Conservation (phyloP, 2,113 vertebrate species). For the Ptilorrhoa leucosticta region DNA sequence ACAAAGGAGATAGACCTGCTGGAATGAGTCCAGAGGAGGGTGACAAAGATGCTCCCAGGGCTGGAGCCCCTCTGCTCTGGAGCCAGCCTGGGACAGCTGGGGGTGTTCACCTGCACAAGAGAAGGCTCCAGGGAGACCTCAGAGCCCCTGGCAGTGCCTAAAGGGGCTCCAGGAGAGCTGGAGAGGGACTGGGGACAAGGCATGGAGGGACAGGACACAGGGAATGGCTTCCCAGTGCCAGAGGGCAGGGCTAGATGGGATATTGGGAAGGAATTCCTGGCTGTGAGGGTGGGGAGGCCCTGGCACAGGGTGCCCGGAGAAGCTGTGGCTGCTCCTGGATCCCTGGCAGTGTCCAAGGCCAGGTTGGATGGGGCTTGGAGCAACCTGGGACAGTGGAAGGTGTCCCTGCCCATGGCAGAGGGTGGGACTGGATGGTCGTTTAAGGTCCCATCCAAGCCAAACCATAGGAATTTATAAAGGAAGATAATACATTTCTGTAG, state of each 20-base stretch:
- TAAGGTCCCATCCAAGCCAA: background rate
- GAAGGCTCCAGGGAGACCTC: background rate
- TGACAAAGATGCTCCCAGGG: background rate
- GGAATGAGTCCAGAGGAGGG: background rate
- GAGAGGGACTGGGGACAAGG: background rate
- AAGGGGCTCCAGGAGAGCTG: background rate
- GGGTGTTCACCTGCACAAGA: background rate
- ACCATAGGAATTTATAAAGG: background rate
- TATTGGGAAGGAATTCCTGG: background rate
- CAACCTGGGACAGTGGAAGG: accelerated
- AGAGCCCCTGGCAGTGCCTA: background rate
- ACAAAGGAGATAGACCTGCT: background rate
- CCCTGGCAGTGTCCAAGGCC: background rate
- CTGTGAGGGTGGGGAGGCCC: background rate
- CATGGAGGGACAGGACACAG: background rate
- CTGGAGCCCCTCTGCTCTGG: background rate
- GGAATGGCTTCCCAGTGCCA: background rate
- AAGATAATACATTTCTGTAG: background rate
- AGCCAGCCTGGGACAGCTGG: background rate
- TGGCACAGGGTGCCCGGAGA: background rate
- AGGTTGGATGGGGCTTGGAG: accelerated
- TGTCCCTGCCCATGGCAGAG: background rate
- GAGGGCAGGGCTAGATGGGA: accelerated
- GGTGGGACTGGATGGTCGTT: accelerated
- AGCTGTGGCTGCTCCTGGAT: background rate